Evolutionary conservation across 30 jellyfish, hydroid and myxozoan species (phyloP), one percentile per base, ranked within the genome.

Genomic region (Mastigias papua): DNA sequence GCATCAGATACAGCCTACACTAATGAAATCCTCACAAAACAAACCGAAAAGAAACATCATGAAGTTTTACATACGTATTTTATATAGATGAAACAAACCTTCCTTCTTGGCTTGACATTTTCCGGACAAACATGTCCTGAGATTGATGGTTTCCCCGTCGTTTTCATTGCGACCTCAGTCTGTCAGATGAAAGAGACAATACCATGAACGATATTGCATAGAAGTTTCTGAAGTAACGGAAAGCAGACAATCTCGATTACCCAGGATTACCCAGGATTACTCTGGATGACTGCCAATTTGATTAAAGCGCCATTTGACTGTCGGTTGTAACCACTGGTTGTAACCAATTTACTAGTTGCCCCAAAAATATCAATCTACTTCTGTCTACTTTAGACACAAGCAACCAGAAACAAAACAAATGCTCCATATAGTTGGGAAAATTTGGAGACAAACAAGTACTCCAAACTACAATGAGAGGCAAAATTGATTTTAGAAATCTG

Each of bases 31-130:
- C 60, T 8, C 13, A 6, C 8, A 46, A 46, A 6, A 46, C 60
- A 6, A 46, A 8, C 60, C 16, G 60, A 6, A 46, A 46, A 8
- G 60, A 8, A 46, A 6, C 16, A 6, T 6, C 16, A 46, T 46
- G 60, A 16, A 6, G 8, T 8, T 46, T 46, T 8, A 46, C 60
- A 6, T 6, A 46, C 8, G 16, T 6, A 6, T 46, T 8, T 8
- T 16, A 46, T 6, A 46, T 46, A 6, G 16, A 46, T 46, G 60
- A 46, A 69, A 46, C 80, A 1, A 29, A 69, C 80, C 80, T 69
- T 69, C 30, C 61, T 69, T 31, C 80, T 28, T 69, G 80, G 17
- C 80, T 69, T 69, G n/a, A 46, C 49, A 26, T 16, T 69, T 25
- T 69, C 80, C 30, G 80, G 22, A 31, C 22, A 17, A 10, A 21